Evolutionary conservation across 2,888 invertebrate species (phyloP).

Genomic region (Andrena chrysosceles): DNA sequence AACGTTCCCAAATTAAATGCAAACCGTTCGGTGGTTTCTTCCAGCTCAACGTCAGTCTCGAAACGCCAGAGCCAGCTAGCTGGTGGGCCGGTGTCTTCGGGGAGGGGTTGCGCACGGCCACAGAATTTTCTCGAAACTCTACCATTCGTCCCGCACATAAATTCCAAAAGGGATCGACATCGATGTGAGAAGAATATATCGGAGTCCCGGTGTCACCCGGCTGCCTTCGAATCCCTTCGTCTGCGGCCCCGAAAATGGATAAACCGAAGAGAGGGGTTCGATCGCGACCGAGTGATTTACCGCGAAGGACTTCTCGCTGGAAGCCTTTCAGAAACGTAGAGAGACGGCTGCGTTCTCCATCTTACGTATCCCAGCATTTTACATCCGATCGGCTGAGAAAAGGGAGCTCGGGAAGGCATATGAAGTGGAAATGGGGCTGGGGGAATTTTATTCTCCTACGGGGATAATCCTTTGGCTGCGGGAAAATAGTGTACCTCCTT

Average conservation of each 20-base stretch:
- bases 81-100: neutral
- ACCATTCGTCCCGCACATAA: conserved; percentile 55
- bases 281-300: conserved; percentile 70
- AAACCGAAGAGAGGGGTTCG: conserved; percentile 57
- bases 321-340: conserved; percentile 41
- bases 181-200: conserved; percentile 41
- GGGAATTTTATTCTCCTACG: conserved; percentile 52
- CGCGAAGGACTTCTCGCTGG: conserved; percentile 56
- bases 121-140: conserved; percentile 54
- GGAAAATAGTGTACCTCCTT: conserved; percentile 37
- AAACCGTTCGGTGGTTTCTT: conserved; percentile 8
- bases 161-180: conserved; percentile 54
- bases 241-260: conserved; percentile 64
- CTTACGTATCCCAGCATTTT: conserved; percentile 47
- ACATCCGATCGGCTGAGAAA: conserved; percentile 42
- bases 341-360: conserved; percentile 44
- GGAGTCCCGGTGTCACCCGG: conserved; percentile 50
- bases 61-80: too few species aligned
- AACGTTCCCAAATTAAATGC: conserved; percentile 35
- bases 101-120: neutral
- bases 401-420: neutral
- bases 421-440: neutral
- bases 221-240: conserved; percentile 54
- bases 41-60: neutral
- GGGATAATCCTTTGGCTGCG: conserved; percentile 48